phyloP scores from a whole-genome alignment of 2,113 vertebrate species.

The Xiphias gladius region DNA sequence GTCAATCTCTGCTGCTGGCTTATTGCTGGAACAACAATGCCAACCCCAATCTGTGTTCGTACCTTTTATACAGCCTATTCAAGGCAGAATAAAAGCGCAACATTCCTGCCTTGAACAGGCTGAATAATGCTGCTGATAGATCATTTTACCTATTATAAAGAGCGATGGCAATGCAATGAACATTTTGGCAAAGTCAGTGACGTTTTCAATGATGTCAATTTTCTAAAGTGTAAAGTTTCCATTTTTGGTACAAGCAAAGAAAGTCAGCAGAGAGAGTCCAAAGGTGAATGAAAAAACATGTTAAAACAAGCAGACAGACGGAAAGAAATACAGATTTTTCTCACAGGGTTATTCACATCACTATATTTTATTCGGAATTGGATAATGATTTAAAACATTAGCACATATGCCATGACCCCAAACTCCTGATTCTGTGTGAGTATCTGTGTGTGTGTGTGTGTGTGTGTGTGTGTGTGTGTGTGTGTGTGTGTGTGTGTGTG shows the following conservation, averaged over 20 bases:
- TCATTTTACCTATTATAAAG: not conserved
- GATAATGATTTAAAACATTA: not conserved
- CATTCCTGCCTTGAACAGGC: too few species aligned
- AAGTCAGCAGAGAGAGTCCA: conserved; percentile 20
- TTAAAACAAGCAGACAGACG: not conserved
- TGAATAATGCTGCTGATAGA: not conserved
- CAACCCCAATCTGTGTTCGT: too few species aligned
- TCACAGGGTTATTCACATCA: not conserved
- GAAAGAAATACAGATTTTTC: not conserved
- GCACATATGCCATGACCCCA: not conserved
- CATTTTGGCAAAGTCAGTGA: conserved; percentile 16
- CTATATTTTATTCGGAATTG: not conserved
- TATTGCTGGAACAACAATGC: too few species aligned
- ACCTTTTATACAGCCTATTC: too few species aligned
- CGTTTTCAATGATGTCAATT: too few species aligned
- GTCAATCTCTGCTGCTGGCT: too few species aligned
- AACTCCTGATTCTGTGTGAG: not conserved
- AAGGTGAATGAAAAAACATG: conserved; percentile 1
- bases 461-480: conserved; percentile 30
- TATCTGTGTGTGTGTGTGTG: conserved; percentile 4
- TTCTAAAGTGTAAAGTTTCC: conserved; percentile 56
- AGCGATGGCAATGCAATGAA: not conserved
- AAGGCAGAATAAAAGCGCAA: too few species aligned
- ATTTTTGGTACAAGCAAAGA: conserved; percentile 30
- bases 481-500: conserved; percentile 6